Evolutionary conservation across 2,113 vertebrate genomes (phyloP).

Genomic region (Glaucidium brasilianum): DNA sequence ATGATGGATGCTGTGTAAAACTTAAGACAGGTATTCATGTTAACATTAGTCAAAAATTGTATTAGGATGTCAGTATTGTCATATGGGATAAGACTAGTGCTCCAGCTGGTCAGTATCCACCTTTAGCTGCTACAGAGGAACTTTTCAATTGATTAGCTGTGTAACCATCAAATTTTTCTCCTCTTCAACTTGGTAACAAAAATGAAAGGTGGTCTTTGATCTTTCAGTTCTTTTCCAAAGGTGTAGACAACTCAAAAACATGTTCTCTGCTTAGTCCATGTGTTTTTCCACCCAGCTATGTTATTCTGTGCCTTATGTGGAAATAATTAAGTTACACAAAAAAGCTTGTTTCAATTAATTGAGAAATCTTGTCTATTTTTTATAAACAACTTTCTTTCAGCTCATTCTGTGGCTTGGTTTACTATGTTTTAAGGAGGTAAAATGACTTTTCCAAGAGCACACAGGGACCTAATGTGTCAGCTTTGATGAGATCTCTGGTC

Average conservation of each 20-base stretch:
- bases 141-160: not conserved
- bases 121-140: not conserved
- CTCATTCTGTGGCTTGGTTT: not conserved
- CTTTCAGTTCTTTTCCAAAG: not conserved
- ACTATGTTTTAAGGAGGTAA: not conserved
- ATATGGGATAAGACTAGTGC: not conserved
- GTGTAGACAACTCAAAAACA: not conserved
- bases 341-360: constrained; percentile 10
- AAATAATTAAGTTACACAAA: not conserved
- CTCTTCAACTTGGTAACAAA: not conserved
- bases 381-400: not conserved
- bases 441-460: not conserved
- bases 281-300: not conserved
- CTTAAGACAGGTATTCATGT: not conserved
- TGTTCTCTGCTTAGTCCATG: not conserved
- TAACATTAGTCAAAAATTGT: not conserved
- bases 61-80: not conserved
- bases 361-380: constrained; percentile 10
- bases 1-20: not conserved
- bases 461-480: not conserved
- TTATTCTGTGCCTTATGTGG: constrained; percentile 1
- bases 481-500: not conserved
- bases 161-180: not conserved
- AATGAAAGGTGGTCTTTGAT: not conserved
- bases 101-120: not conserved